Conservation (phyloP, 2,113 vertebrate species). For the Tragelaphus imberbis region DNA sequence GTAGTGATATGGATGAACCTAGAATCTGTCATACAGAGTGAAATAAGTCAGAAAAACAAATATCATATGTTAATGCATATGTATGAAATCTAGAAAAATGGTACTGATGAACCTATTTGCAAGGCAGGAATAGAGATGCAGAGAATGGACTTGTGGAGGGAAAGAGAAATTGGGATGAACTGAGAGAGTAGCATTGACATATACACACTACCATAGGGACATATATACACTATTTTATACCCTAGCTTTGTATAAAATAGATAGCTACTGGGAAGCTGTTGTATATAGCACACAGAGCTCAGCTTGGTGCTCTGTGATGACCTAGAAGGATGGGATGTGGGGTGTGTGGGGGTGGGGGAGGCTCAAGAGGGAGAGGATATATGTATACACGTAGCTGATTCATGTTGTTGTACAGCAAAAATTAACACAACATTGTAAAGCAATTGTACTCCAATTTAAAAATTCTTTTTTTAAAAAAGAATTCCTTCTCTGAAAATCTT, state of each 20-base stretch:
- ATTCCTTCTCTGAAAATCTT: background rate
- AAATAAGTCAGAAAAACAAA: background rate
- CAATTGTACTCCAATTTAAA: background rate
- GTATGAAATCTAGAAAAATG: background rate
- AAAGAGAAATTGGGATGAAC: background rate
- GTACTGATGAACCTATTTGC: background rate
- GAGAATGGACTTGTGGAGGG: background rate
- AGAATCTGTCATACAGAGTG: background rate
- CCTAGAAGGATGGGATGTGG: background rate
- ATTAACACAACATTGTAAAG: background rate
- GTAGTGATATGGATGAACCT: background rate
- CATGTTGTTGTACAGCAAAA: background rate
- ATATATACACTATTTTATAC: background rate
- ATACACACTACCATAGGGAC: background rate
- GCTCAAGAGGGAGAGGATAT: background rate
- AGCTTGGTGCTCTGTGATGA: background rate
- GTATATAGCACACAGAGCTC: background rate
- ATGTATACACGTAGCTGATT: background rate
- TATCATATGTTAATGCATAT: background rate
- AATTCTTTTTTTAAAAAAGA: background rate
- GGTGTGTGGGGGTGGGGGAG: accelerated
- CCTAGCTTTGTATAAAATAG: background rate
- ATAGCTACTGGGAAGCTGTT: background rate
- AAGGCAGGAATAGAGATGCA: background rate
- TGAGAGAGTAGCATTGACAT: background rate